Conservation (phyloP, 2,113 vertebrate species). For the Rhadina sibilatrix region DNA sequence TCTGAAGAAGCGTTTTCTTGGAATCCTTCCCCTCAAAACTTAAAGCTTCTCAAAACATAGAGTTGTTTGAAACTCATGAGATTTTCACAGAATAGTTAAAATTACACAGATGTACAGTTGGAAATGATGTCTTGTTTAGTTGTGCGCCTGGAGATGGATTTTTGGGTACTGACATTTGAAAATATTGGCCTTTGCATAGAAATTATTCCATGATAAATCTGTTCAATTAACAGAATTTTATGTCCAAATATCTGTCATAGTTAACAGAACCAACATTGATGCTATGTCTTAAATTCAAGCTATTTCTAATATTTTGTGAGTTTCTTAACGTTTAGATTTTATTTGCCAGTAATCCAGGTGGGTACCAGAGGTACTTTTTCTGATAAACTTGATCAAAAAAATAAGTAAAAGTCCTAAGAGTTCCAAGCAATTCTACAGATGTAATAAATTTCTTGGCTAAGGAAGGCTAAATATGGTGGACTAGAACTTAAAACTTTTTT, state of each 20-base stretch:
- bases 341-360: background rate
- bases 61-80: background rate
- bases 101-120: conserved; percentile 27
- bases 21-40: background rate
- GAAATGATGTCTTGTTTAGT: background rate
- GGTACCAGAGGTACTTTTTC: background rate
- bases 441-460: background rate
- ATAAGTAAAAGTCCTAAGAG: background rate
- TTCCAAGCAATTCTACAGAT: background rate
- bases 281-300: background rate
- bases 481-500: background rate
- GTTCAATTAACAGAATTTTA: conserved; percentile 38
- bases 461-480: background rate
- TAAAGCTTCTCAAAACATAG: background rate
- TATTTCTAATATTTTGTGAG: background rate
- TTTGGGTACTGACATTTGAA: conserved; percentile 56
- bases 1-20: background rate
- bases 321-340: background rate
- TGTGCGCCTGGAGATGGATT: background rate
- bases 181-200: conserved; percentile 45
- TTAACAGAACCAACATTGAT: background rate
- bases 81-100: background rate
- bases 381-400: background rate
- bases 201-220: conserved; percentile 52
- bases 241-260: conserved; percentile 48